A percentile compares a stretch with the other conserved stretches of the same genome.
Conservation (phyloP, 2,888 invertebrate genomes). For the Cetonia aurata region DNA sequence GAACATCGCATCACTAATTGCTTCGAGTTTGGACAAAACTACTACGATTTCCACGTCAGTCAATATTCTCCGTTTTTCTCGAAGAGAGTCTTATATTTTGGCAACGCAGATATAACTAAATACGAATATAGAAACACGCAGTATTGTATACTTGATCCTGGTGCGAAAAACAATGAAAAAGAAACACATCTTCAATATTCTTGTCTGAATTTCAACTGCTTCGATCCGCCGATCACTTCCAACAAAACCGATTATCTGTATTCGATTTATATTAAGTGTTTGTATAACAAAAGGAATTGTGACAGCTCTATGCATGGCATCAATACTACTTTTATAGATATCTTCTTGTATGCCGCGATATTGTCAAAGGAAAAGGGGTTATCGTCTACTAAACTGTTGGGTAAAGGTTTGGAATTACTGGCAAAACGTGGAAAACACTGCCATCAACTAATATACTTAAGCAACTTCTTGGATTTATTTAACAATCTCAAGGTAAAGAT, state of each 20-base stretch:
- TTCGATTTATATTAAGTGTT: neutral
- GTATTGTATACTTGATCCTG: neutral
- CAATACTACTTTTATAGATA: neutral
- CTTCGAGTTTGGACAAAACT: neutral
- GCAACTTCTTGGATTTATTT: constrained; percentile 2
- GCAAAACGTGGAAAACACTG: neutral
- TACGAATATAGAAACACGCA: constrained; percentile 2
- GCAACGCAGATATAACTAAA: neutral
- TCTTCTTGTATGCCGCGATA: neutral
- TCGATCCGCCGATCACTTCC: neutral
- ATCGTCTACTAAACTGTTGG: neutral
- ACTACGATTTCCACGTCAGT: neutral
- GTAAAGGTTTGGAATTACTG: neutral
- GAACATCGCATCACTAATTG: neutral
- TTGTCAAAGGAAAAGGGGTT: neutral
- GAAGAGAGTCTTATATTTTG: neutral
- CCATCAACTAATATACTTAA: neutral
- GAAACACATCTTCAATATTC: neutral
- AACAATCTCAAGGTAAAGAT: neutral
- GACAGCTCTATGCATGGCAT: neutral
- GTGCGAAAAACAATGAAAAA: neutral
- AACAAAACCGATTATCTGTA: constrained; percentile 5
- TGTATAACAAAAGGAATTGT: neutral
- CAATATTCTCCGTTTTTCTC: neutral
- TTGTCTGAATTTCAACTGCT: constrained; percentile 8